Conservation (phyloP, 2,113 vertebrate species). For the Phaethon lepturus region DNA sequence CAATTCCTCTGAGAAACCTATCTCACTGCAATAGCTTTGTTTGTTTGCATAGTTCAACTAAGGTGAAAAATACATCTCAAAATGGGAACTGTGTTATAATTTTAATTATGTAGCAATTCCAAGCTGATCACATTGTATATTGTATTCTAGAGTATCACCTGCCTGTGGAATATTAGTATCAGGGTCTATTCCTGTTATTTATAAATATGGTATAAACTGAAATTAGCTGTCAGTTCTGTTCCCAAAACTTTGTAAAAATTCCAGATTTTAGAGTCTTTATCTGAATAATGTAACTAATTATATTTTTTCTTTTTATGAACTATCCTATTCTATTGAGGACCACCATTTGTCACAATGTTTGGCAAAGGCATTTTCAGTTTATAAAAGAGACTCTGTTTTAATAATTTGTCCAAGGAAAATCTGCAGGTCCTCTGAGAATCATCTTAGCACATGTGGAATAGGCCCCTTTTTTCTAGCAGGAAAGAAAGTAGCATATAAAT, state of each 20-base stretch:
- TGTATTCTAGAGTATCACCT: not conserved
- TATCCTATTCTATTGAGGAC: not conserved
- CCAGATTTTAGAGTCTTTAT: not conserved
- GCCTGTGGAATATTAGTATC: not conserved
- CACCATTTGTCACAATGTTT: conserved; percentile 1
- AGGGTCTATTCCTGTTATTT: not conserved
- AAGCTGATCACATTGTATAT: not conserved
- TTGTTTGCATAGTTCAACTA: not conserved
- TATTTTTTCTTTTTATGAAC: not conserved
- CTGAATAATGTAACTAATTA: not conserved
- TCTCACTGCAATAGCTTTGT: not conserved
- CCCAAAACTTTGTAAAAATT: not conserved
- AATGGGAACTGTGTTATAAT: not conserved
- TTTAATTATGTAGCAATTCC: not conserved
- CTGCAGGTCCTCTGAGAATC: not conserved
- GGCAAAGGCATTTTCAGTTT: conserved; percentile 26
- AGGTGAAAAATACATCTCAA: not conserved
- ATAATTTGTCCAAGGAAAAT: conserved; percentile 33
- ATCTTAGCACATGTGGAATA: not conserved
- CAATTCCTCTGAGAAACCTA: not conserved
- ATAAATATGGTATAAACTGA: not conserved
- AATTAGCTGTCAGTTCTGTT: not conserved
- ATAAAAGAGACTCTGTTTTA: conserved; percentile 26
- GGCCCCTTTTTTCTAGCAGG: not conserved
- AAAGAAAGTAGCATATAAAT: not conserved